Percentiles rank a stretch among this genome's conserved stretches.
These are phyloP conservation scores for Nannospalax galili DNA, from an alignment of 2,113 vertebrate genomes.

Conservation along the genomic window DNA sequence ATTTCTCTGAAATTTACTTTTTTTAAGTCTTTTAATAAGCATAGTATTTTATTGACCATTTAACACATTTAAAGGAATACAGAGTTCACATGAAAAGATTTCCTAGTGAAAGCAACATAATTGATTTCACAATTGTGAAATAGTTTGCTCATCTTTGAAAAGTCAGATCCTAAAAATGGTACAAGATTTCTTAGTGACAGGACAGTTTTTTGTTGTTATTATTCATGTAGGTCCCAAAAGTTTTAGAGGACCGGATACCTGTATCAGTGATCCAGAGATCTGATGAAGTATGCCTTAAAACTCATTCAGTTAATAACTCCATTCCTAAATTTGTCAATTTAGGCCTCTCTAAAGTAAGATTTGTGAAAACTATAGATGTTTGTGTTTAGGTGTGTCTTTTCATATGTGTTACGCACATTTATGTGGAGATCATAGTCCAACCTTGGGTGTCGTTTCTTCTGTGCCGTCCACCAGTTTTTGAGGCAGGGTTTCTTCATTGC, in stretches of 20 bases:
- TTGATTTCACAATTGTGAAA: conserved; percentile 24
- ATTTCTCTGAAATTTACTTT: not conserved
- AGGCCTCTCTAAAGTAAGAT: not conserved
- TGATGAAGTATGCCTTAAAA: conserved; percentile 20
- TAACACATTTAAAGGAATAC: not conserved
- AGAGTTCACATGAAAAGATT: not conserved
- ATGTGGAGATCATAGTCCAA: not conserved
- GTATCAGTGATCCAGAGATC: not conserved
- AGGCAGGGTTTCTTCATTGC: not conserved
- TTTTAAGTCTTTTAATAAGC: not conserved
- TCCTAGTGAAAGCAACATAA: not conserved
- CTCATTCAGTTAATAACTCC: not conserved
- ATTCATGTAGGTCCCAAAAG: conserved; percentile 9
- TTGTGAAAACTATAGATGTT: not conserved
- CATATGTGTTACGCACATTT: not conserved
- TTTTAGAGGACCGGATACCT: conserved; percentile 2
- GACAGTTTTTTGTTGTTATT: conserved; percentile 34
- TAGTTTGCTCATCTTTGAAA: conserved; percentile 35
- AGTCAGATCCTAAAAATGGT: not conserved
- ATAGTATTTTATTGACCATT: not conserved
- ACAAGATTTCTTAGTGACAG: conserved; percentile 46
- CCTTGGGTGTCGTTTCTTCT: not conserved
- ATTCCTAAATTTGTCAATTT: not conserved
- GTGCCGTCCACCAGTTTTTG: not conserved
- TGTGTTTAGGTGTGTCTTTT: not conserved